Evolutionary conservation across 2,888 invertebrate species (phyloP), one percentile per base, ranked within the genome.

Genomic region (Eupithecia tripunctaria): DNA sequence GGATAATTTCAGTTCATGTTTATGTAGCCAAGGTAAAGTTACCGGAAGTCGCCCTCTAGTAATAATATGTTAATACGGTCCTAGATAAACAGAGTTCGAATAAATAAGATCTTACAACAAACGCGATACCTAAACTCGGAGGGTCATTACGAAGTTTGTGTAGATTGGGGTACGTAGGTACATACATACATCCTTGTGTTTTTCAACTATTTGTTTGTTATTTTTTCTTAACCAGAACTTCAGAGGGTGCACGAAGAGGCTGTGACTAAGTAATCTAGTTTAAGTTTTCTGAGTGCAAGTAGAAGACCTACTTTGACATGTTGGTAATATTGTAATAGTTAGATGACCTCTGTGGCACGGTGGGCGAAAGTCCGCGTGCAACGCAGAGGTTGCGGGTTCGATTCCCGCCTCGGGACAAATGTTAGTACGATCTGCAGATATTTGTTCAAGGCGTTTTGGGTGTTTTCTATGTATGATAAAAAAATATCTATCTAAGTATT

Each of bases 1-100:
- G 38, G 4, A 25, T 21, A 25, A 64, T 41, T 65, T 56, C 12
- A 29, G 18, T 51, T 43, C 27, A 25, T 68, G 27, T 59, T 68
- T 60, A 43, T 60, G 41, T 68, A 60, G 36, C 29, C 27, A 62
- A 59, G 29, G 38, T 25, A 32, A 67, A 47, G 70, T 68, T 67
- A 66, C 68, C 59, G 43, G 70, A 70, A 73, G 66, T 64, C 56
- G 62, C 67, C 38, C 64, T 12, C 25, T 38, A 38, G 64, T 38
- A 64, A 64, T 38, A 64, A 64, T 38, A 64, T 64, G 64, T 64
- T 64, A 64, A 64, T 38, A 62, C 43, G 69, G 72, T 71, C 77
- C 75, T 76, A 71, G 41, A 71, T 68, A 76, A 75, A 78, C 75
- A 75, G 6, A 25, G 69, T 70, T 51, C 62, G 67, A 73, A 75